These are phyloP conservation scores for Ctenopoma multispine DNA, from an alignment of 2,797 vertebrate species.

Conservation along the genomic window DNA sequence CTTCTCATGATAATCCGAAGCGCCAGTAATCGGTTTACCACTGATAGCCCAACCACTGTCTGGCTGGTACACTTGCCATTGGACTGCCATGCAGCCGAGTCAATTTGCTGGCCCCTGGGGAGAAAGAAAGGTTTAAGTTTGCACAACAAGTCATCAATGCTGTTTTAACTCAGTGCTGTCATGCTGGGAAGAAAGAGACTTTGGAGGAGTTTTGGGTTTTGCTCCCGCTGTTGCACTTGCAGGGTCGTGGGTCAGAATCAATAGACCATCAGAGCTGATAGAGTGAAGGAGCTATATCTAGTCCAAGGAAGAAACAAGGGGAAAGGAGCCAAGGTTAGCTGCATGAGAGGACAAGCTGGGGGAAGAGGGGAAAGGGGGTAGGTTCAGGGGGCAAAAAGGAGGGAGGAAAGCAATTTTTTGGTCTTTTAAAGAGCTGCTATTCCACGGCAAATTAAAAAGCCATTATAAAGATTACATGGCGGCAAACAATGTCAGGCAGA, in stretches of 20 bases:
- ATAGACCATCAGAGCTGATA: slow-evolving; percentile 66
- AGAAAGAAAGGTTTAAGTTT: slow-evolving; percentile 64
- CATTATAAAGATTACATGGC: slow-evolving; percentile 85
- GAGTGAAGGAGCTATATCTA: slow-evolving; percentile 43
- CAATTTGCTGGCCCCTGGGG: slow-evolving; percentile 71
- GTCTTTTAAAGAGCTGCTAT: slow-evolving; percentile 81
- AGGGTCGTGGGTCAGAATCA: slow-evolving; percentile 77
- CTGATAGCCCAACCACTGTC: slow-evolving; percentile 64
- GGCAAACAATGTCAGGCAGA: slow-evolving; percentile 83
- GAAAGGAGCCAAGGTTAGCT: slow-evolving; percentile 55
- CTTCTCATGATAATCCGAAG: slow-evolving; percentile 81
- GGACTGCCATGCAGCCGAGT: slow-evolving; percentile 73
- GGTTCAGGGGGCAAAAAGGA: slow-evolving; percentile 50
- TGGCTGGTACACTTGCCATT: slow-evolving; percentile 54
- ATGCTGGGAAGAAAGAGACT: slow-evolving; percentile 66
- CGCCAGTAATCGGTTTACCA: slow-evolving; percentile 73
- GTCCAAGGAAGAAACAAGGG: slow-evolving; percentile 38
- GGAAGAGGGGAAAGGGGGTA: slow-evolving; percentile 10
- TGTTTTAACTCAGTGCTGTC: slow-evolving; percentile 74
- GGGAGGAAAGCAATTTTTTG: slow-evolving; percentile 72
- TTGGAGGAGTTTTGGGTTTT: slow-evolving; percentile 52
- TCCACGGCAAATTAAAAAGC: slow-evolving; percentile 87
- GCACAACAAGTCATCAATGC: slow-evolving; percentile 73
- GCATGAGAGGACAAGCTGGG: slow-evolving; percentile 29
- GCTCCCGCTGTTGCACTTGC: slow-evolving; percentile 40